phyloP scores from a whole-genome alignment of 2,797 vertebrate species.

The Enoplosus armatus region DNA sequence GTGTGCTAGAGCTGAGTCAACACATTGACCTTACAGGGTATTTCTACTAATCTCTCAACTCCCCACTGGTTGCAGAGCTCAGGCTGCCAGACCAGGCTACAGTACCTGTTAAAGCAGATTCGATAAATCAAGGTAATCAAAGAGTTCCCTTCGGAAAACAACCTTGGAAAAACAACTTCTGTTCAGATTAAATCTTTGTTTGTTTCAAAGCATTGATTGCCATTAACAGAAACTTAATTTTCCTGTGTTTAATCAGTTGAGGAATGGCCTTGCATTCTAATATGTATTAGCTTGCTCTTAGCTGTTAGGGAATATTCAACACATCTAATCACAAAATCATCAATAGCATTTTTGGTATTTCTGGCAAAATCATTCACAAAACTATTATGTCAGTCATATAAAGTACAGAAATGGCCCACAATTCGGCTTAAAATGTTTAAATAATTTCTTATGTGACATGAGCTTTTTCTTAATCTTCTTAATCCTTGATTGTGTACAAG shows the following conservation, averaged over 20 bases:
- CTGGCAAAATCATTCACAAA: neutral
- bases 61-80: slow-evolving; percentile 19
- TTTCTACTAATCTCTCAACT: slow-evolving; percentile 36
- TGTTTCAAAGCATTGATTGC: slow-evolving; percentile 15
- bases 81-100: slow-evolving; percentile 6
- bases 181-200: slow-evolving; percentile 4
- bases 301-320: neutral
- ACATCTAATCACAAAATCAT: neutral
- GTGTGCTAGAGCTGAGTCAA: slow-evolving; percentile 15
- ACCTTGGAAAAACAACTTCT: slow-evolving; percentile 9
- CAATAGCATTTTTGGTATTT: neutral
- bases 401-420: neutral
- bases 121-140: slow-evolving; percentile 23
- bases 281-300: neutral
- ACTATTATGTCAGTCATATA: neutral
- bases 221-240: neutral
- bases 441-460: slow-evolving; percentile 3
- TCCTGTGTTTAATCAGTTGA: neutral
- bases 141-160: slow-evolving; percentile 8
- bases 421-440: slow-evolving; percentile 6
- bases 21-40: slow-evolving; percentile 32
- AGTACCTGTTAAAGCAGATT: slow-evolving; percentile 6
- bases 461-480: slow-evolving; percentile 15
- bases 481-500: slow-evolving; percentile 18
- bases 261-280: neutral